These are phyloP conservation scores for Chrysopa pallens DNA, from an alignment of 1,140 invertebrate species.

Conservation along the genomic window DNA sequence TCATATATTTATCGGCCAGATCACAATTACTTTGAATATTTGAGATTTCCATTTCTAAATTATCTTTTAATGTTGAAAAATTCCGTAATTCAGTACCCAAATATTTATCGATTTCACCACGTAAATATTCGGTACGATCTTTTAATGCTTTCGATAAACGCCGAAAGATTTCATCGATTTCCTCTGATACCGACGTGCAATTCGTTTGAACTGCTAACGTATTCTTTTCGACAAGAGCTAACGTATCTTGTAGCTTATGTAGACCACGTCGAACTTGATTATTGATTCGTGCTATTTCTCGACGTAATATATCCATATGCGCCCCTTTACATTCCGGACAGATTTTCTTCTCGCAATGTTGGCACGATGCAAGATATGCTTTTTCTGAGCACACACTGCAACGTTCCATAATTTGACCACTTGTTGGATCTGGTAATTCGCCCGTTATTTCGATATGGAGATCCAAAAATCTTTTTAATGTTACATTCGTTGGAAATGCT, in stretches of 20 bases:
- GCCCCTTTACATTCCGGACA: slow-evolving; percentile 80
- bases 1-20: slow-evolving; percentile 86
- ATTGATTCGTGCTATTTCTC: slow-evolving; percentile 87
- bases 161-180: slow-evolving; percentile 82
- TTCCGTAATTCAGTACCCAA: slow-evolving; percentile 64
- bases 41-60: slow-evolving; percentile 77
- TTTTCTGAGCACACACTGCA: slow-evolving; percentile 90
- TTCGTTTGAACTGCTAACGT: slow-evolving; percentile 67
- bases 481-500: slow-evolving; percentile 87
- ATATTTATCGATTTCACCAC: slow-evolving; percentile 79
- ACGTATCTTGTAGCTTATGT: slow-evolving; percentile 69
- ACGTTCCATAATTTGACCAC: slow-evolving; percentile 68
- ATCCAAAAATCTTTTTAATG: slow-evolving; percentile 85
- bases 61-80: slow-evolving; percentile 73
- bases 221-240: slow-evolving; percentile 70
- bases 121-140: slow-evolving; percentile 74
- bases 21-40: slow-evolving; percentile 93
- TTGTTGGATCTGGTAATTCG: slow-evolving; percentile 73
- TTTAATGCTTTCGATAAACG: slow-evolving; percentile 78
- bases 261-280: slow-evolving; percentile 77
- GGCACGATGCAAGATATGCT: slow-evolving; percentile 70
- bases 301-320: slow-evolving; percentile 86
- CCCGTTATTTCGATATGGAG: slow-evolving; percentile 87
- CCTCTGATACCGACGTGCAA: slow-evolving; percentile 67
- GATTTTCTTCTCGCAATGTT: slow-evolving; percentile 89